Conservation (phyloP, 2,888 invertebrate species). For the Pyralis farinalis region DNA sequence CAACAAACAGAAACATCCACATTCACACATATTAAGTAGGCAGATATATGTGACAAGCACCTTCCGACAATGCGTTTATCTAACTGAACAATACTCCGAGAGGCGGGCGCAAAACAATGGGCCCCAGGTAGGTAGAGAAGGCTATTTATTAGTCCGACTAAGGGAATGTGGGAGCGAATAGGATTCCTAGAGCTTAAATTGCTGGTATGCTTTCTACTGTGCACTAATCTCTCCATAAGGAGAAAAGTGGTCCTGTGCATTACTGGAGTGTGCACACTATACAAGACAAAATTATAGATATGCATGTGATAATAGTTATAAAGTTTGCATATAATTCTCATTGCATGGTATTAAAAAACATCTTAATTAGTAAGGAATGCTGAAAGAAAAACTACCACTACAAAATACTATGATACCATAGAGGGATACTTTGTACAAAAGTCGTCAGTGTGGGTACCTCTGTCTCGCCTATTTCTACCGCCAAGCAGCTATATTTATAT, state of each 20-base stretch:
- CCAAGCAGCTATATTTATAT: no score
- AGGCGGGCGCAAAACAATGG: neutral
- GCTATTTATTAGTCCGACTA: slow-evolving; percentile 48
- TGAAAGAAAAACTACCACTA: no score
- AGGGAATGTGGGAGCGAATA: slow-evolving; percentile 17
- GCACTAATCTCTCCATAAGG: neutral
- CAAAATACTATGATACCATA: no score
- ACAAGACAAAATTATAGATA: no score
- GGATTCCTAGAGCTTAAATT: neutral
- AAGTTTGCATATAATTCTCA: no score
- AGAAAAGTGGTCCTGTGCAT: neutral
- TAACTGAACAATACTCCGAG: slow-evolving; percentile 3
- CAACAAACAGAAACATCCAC: slow-evolving; percentile 1
- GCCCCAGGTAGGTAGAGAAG: slow-evolving; percentile 29
- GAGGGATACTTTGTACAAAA: no score
- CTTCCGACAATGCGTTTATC: slow-evolving; percentile 7
- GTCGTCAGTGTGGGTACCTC: no score
- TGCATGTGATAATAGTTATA: no score
- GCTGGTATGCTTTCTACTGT: neutral
- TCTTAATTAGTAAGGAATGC: no score
- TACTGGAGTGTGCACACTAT: no score
- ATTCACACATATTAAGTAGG: slow-evolving; percentile 6
- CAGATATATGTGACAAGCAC: slow-evolving; percentile 9
- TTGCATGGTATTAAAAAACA: no score
- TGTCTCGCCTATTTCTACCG: no score